Evolutionary conservation across 2,113 vertebrate genomes (phyloP), one percentile per base, ranked within the genome.

Genomic region (Silurus glanis): DNA sequence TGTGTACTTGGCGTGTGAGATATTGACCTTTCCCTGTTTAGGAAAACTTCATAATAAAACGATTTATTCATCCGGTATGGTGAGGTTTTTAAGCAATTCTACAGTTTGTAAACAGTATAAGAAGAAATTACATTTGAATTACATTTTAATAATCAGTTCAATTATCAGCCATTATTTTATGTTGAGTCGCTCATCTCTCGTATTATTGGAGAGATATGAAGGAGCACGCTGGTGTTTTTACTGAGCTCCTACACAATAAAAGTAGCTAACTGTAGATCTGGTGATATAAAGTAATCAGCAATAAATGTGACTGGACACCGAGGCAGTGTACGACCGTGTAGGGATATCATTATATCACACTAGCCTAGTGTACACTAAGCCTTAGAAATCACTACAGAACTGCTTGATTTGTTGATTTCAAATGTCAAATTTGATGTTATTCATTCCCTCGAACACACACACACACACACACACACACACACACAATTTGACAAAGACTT

Each of bases 361-460:
- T 28, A 56, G 12, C 53, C n/a, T 56, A 28, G 47, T 85, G 74
- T 85, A 62, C 45, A 53, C n/a, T 67, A 69, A 58, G 28, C 25
- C 49, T 66, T 53, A 45, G 19, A 55, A 78, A 37, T 55, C 21
- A 55, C 21, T 64, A 79, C 2, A 79, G 49, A n/a, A 45, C 23
- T 28, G 49, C 51, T 62, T 80, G 23, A 62, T 82, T 8, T 28
- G 47, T 45, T 82, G 47, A 86, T 74, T 82, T 81, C 9, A 55
- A 76, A 2, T 37, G 37, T 71, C 45, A 47, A 53, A 82, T 75
- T 64, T n/a, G 59, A 62, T 75, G 61, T 76, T 25, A 75, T 58
- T 64, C 13, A 72, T 16, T 25, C 13, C 16, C 71, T 49, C 45
- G 59, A 12, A 76, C 12, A 69, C 62, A 61, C 62, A 78, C 59